These are phyloP conservation scores for Trichoplusia ni DNA, from an alignment of 1,140 invertebrate species.

Conservation along the genomic window DNA sequence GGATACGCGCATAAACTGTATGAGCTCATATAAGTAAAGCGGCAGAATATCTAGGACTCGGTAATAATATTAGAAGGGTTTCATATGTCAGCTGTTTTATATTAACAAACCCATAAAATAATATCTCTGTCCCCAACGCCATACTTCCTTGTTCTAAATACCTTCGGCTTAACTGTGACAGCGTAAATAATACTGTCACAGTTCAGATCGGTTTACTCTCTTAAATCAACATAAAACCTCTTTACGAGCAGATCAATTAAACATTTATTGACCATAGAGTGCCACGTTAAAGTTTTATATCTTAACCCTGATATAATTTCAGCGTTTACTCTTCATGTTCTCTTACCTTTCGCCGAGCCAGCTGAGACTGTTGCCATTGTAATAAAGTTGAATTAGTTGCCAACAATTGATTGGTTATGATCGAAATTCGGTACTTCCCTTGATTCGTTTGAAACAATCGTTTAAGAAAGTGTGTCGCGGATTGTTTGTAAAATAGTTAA, in stretches of 20 bases:
- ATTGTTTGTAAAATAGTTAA: constrained; percentile 9
- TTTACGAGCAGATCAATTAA: constrained; percentile 29
- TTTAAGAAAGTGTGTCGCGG: constrained; percentile 13
- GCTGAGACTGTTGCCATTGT: too few relatives aligned
- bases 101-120: neutral
- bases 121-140: neutral
- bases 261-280: constrained; percentile 6
- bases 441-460: constrained; percentile 7
- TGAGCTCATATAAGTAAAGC: too few relatives aligned
- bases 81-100: constrained; percentile 1
- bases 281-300: constrained; percentile 21
- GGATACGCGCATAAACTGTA: too few relatives aligned
- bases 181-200: neutral
- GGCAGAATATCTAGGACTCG: too few relatives aligned
- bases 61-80: too few relatives aligned
- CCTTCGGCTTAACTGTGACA: neutral
- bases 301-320: neutral
- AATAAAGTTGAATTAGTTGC: constrained; percentile 15
- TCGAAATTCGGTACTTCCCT: constrained; percentile 18
- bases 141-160: neutral
- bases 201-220: neutral
- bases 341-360: constrained; percentile 19
- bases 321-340: too few relatives aligned
- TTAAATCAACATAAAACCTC: constrained; percentile 21
- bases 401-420: constrained; percentile 17